Conservation (phyloP, 2,113 vertebrate species). For the Bettongia penicillata region DNA sequence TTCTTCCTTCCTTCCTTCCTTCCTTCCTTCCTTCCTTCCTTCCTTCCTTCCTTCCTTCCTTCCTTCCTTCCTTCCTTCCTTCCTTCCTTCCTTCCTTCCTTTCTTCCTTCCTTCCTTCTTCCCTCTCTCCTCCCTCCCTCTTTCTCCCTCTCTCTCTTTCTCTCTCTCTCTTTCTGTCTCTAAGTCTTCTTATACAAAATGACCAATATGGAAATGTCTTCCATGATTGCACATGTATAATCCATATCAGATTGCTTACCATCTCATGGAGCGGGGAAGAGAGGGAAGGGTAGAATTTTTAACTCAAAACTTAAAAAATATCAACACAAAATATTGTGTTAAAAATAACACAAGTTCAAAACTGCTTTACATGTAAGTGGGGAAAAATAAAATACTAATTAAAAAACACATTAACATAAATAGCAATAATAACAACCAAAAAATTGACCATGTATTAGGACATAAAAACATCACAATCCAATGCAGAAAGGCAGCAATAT, state of each 20-base stretch:
- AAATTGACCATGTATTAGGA: neutral
- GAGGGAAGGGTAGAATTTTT: too few species aligned
- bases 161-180: neutral
- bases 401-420: neutral
- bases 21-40: neutral
- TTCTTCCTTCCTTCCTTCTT: neutral
- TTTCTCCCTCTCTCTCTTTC: neutral
- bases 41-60: neutral
- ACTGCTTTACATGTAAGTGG: neutral
- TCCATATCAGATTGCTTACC: too few species aligned
- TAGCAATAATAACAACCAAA: neutral
- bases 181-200: neutral
- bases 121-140: too few species aligned
- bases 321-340: too few species aligned
- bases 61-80: neutral
- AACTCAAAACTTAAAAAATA: neutral
- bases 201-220: too few species aligned
- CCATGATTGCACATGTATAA: too few species aligned
- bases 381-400: neutral
- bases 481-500: neutral
- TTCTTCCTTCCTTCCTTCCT: too few species aligned
- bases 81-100: neutral
- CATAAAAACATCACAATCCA: neutral
- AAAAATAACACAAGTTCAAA: too few species aligned
- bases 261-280: too few species aligned